Percentiles rank a stretch among this genome's conserved stretches.
Evolutionary conservation across 2,888 invertebrate species (phyloP).

Genomic region (Spatulosminthurus flaviceps): DNA sequence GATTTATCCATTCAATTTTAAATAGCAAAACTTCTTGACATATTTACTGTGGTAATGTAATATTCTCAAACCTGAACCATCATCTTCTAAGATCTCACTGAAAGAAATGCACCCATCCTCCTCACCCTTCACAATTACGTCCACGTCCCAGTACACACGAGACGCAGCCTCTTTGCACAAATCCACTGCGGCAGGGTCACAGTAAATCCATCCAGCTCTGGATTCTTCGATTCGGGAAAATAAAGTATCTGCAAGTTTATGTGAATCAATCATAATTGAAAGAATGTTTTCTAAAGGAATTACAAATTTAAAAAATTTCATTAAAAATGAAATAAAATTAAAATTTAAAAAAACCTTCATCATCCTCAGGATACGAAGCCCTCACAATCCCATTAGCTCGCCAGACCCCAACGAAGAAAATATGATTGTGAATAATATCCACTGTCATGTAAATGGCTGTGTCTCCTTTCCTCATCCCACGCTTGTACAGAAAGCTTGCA

Average conservation of each 20-base stretch:
- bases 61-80: conserved; percentile 54
- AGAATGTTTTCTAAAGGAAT: not conserved
- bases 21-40: too few relatives aligned
- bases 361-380: conserved; percentile 59
- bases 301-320: too few relatives aligned
- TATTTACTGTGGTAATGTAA: too few relatives aligned
- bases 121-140: conserved; percentile 54
- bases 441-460: conserved; percentile 59
- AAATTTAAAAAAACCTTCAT: conserved; percentile 55
- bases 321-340: too few relatives aligned
- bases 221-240: conserved; percentile 53
- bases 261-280: not conserved
- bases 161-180: conserved; percentile 55
- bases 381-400: conserved; percentile 58
- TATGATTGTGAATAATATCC: conserved; percentile 56
- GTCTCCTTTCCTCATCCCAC: conserved; percentile 58
- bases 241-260: conserved; percentile 51
- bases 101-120: conserved; percentile 58
- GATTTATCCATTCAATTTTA: too few relatives aligned
- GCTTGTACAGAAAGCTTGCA: conserved; percentile 58
- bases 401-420: conserved; percentile 60
- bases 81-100: conserved; percentile 57
- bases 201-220: conserved; percentile 60
- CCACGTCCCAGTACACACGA: conserved; percentile 60
- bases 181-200: conserved; percentile 55